These are phyloP conservation scores for Actenoides hombroni DNA, from an alignment of 2,113 vertebrate genomes.

Conservation along the genomic window DNA sequence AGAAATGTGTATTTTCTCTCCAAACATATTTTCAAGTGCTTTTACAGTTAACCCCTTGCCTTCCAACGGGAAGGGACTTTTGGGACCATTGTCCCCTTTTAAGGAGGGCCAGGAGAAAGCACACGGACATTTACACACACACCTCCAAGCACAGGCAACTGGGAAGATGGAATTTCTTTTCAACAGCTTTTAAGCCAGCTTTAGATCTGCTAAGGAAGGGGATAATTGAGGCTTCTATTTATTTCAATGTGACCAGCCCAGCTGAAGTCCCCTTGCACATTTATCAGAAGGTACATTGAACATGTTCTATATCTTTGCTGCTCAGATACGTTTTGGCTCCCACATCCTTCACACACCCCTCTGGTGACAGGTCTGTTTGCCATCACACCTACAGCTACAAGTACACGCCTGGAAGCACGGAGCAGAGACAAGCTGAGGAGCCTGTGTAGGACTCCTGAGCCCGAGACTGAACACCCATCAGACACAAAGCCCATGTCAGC, in stretches of 20 bases:
- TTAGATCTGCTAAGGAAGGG: background rate
- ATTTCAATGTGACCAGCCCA: background rate
- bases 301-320: rapidly evolving
- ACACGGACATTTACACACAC: background rate
- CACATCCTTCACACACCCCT: background rate
- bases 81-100: rapidly evolving
- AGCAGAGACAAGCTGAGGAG: background rate
- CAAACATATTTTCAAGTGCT: background rate
- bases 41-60: slow-evolving; percentile 7
- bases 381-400: background rate
- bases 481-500: background rate
- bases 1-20: slow-evolving; percentile 17
- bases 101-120: background rate
- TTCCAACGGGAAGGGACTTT: background rate
- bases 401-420: background rate
- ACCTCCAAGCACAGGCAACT: rapidly evolving
- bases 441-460: background rate
- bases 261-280: background rate
- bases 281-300: background rate
- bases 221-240: background rate
- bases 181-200: background rate
- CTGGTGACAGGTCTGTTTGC: background rate
- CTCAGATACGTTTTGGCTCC: background rate
- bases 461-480: rapidly evolving
- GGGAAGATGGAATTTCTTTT: background rate